These are phyloP conservation scores for Tortrix viridana DNA, from an alignment of 2,888 invertebrate species.

Conservation along the genomic window DNA sequence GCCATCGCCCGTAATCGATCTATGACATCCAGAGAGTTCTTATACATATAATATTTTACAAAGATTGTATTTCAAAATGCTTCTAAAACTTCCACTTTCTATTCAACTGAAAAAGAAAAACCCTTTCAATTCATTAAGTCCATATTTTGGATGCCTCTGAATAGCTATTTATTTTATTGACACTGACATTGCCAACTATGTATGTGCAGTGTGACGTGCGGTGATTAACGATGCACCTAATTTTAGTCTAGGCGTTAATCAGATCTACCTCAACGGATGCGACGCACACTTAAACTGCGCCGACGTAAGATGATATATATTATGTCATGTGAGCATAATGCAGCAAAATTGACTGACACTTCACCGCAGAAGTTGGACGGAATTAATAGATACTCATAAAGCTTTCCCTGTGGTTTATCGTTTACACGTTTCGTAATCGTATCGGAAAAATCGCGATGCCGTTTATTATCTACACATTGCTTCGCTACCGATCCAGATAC, in stretches of 20 bases:
- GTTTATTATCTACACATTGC: constrained; percentile 15
- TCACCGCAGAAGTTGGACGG: too few species aligned
- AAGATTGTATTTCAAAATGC: too few species aligned
- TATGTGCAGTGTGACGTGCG: not conserved
- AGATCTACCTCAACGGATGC: not conserved
- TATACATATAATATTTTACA: too few species aligned
- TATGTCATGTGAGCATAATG: not conserved
- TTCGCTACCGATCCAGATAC: not conserved
- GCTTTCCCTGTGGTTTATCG: too few species aligned
- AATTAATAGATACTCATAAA: too few species aligned
- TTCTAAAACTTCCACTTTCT: too few species aligned
- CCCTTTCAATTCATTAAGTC: too few species aligned
- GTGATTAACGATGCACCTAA: constrained; percentile 11
- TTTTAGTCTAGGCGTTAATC: constrained; percentile 4
- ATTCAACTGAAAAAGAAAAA: too few species aligned
- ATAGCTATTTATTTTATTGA: not conserved
- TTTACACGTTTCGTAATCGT: not conserved
- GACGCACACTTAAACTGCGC: not conserved
- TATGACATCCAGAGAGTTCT: too few species aligned
- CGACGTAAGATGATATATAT: not conserved
- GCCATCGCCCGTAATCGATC: too few species aligned
- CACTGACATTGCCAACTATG: constrained; percentile 16
- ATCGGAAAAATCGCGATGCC: constrained; percentile 8
- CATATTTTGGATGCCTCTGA: too few species aligned
- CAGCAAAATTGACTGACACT: not conserved